phyloP scores from a whole-genome alignment of 2,797 vertebrate genomes.

The Sciurus vulgaris region DNA sequence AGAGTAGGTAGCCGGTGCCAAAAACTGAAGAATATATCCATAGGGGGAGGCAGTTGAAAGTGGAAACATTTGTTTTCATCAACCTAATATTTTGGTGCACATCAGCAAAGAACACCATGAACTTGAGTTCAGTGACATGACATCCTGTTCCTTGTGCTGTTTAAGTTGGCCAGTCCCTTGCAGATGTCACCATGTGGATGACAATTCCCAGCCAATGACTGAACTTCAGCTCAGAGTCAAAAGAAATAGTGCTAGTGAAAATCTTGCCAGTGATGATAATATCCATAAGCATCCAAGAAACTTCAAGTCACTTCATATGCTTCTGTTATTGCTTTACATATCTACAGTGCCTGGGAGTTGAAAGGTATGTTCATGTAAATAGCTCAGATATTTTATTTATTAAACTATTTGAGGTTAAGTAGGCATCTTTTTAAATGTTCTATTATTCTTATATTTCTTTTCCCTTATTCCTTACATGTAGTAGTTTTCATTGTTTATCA shows the following conservation, averaged over 20 bases:
- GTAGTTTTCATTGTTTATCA: neutral
- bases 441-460: neutral
- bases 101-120: neutral
- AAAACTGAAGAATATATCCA: constrained; percentile 4
- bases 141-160: no score
- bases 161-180: neutral
- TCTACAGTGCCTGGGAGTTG: neutral
- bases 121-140: neutral
- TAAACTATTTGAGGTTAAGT: neutral
- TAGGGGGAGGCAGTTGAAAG: neutral
- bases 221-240: neutral
- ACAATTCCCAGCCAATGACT: neutral
- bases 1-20: neutral
- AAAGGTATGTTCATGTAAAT: neutral
- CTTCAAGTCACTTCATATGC: neutral
- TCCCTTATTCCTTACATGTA: neutral
- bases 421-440: neutral
- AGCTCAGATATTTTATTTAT: constrained; percentile 19
- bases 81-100: neutral
- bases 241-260: constrained; percentile 11
- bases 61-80: neutral
- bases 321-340: neutral
- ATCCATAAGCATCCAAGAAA: neutral
- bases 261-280: neutral
- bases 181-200: neutral